Evolutionary conservation across 2,113 vertebrate genomes (phyloP).

Genomic region (Vireo altiloquus): DNA sequence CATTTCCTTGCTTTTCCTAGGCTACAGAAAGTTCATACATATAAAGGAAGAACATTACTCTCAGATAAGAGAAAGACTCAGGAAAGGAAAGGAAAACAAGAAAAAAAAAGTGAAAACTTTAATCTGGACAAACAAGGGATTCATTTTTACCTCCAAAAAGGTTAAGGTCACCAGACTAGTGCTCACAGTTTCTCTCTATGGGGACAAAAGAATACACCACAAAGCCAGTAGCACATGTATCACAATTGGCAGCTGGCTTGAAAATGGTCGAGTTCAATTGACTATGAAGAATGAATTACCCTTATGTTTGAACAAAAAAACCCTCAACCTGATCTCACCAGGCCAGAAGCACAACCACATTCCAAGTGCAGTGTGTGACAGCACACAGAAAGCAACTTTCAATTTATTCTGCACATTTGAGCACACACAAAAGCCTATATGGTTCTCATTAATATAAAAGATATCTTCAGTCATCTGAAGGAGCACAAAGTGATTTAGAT

Average conservation of each 20-base stretch:
- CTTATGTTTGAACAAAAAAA: constrained; percentile 43
- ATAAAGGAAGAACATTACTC: not conserved
- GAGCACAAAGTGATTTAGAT: not conserved
- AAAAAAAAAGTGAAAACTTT: constrained; percentile 3
- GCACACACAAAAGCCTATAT: constrained; percentile 55
- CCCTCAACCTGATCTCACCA: constrained; percentile 46
- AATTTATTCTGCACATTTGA: constrained; percentile 57
- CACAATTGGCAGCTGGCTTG: constrained; percentile 56
- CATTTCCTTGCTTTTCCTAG: not conserved
- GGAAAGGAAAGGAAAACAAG: not conserved
- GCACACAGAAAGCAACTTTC: constrained; percentile 36
- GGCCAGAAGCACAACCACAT: constrained; percentile 51
- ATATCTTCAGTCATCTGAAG: constrained; percentile 31
- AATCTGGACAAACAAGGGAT: constrained; percentile 7
- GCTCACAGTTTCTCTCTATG: not conserved
- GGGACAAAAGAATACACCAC: constrained; percentile 48
- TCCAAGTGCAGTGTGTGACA: constrained; percentile 33
- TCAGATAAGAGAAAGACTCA: not conserved
- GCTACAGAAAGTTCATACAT: not conserved
- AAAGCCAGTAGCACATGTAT: not conserved
- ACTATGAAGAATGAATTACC: constrained; percentile 62
- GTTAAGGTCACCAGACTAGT: constrained; percentile 29
- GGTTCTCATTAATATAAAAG: constrained; percentile 47
- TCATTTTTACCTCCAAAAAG: constrained; percentile 46
- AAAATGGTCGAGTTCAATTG: constrained; percentile 40